phyloP scores from a whole-genome alignment of 1,140 invertebrate genomes.

The Macrostomum lignano region DNA sequence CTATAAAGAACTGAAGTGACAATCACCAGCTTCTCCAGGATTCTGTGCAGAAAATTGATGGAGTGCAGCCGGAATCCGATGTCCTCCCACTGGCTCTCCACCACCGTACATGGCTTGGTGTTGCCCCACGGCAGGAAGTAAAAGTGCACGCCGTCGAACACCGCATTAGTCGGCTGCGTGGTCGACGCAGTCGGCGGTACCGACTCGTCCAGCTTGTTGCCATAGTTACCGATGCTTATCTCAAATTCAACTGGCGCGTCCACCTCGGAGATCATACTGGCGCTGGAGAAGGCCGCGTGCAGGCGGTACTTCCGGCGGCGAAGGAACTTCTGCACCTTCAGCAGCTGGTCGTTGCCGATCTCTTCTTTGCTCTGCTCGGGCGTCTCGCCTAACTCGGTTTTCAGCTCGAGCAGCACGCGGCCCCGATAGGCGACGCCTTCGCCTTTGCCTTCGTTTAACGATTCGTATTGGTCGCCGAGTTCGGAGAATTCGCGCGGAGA shows the following conservation, averaged over 20 bases:
- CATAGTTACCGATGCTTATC: slow-evolving; percentile 31
- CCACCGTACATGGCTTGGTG: slow-evolving; percentile 27
- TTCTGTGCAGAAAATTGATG: slow-evolving; percentile 24
- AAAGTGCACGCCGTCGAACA: slow-evolving; percentile 32
- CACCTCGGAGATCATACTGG: slow-evolving; percentile 25
- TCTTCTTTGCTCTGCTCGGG: slow-evolving; percentile 3
- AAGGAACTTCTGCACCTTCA: slow-evolving; percentile 26
- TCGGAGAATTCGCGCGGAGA: slow-evolving; percentile 28
- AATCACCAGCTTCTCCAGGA: slow-evolving; percentile 19
- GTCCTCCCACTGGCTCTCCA: slow-evolving; percentile 30
- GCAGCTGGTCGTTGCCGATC: too few species aligned
- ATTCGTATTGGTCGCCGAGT: slow-evolving; percentile 25
- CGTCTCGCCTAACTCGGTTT: slow-evolving; percentile 10
- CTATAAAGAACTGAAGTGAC: too few species aligned
- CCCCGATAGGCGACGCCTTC: slow-evolving; percentile 31
- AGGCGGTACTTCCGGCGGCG: slow-evolving; percentile 24
- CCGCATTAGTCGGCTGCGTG: slow-evolving; percentile 31
- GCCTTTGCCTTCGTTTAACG: slow-evolving; percentile 27
- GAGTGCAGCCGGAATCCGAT: slow-evolving; percentile 27
- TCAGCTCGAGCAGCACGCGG: slow-evolving; percentile 25
- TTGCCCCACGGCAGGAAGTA: slow-evolving; percentile 31
- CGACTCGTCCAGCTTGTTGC: slow-evolving; percentile 28
- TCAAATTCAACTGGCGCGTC: slow-evolving; percentile 29
- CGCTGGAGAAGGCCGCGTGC: slow-evolving; percentile 28
- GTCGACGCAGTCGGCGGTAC: slow-evolving; percentile 27